Base-by-base conservation (phyloP, 2,888 invertebrate species). In the Horisme vitalbata region DNA sequence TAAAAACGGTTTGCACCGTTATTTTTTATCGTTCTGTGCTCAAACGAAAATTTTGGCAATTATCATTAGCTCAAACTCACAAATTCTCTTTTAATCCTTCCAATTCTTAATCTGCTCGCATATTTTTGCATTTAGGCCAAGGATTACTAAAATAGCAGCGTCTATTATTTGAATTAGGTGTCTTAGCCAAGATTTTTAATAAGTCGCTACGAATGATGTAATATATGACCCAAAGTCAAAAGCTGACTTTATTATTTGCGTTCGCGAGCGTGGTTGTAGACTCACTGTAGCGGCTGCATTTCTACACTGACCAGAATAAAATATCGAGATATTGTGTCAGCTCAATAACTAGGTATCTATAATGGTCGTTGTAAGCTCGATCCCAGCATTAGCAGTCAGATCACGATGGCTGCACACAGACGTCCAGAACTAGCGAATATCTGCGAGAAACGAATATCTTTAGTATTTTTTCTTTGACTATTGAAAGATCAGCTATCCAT, bases 321-420 rank as follows among this genome's bases (percentile, higher is more conserved):
- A n/a, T 18, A 18, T 18, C 5, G 4, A 2, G 18, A 18, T 18
- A 18, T 6, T 18, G 18, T 18, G 18, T n/a, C n/a, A 18, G 6
- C 6, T 18, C 6, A 4, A 18, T 18, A 1, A 5, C 18, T 18
- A 6, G 18, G 6, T 18, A 6, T 4, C 18, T n/a, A 18, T 4
- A 23, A 23, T 23, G 23, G 23, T 2, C 8, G 23, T 8, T 4
- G 20, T 8, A 8, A n/a, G n/a, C n/a, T 8, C 9, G 9, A 23
- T 74, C 67, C 68, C 48, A 30, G 59, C 59, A 72, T 76, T 74
- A 70, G 65, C 50, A 75, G 66, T 71, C 75, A 37, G 39, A 61
- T 62, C 76, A 75, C 76, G 76, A 45, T 54, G 55, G 68, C 57
- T 63, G 64, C 63, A 65, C 59, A 58, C 63, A 63, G 59, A 58